Evolutionary conservation across 2,797 vertebrate genomes (phyloP).

Genomic region (Chelidonichthys spinosus): DNA sequence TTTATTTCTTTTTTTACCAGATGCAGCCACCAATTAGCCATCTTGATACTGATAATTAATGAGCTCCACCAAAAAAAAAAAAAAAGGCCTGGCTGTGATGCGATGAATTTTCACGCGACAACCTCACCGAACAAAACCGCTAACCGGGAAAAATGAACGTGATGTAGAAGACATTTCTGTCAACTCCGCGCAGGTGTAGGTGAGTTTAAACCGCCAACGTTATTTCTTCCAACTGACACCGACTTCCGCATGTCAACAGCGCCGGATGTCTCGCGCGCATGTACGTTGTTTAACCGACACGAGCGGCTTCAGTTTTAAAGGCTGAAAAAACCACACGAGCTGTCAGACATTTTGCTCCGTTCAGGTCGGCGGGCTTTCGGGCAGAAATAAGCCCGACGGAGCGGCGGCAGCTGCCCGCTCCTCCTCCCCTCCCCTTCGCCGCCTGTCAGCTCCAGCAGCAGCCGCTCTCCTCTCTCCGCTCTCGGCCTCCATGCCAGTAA

Average conservation of each 20-base stretch:
- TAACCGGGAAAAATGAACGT: background rate
- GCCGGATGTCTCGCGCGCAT: conserved; percentile 4
- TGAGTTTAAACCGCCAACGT: conserved; percentile 3
- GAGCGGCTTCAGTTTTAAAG: background rate
- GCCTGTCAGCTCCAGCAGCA: conserved; percentile 53
- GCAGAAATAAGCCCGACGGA: conserved; percentile 37
- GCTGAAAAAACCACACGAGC: background rate
- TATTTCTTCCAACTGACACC: background rate
- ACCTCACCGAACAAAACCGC: too few relatives aligned
- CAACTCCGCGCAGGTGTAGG: conserved; percentile 53
- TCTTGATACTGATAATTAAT: conserved; percentile 51
- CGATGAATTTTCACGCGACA: background rate
- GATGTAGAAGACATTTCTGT: background rate
- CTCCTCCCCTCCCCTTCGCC: conserved; percentile 40
- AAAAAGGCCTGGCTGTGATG: conserved; percentile 38
- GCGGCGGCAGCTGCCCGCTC: conserved; percentile 53
- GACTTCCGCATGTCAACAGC: conserved; percentile 72
- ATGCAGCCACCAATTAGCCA: conserved; percentile 49
- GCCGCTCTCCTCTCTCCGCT: conserved; percentile 45
- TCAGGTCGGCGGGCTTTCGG: conserved; percentile 42
- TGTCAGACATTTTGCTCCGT: conserved; percentile 3
- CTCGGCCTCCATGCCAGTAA: conserved; percentile 62
- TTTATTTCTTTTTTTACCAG: background rate
- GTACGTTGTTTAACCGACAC: background rate
- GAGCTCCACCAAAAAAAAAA: conserved; percentile 22